Conservation (phyloP, 2,113 vertebrate species). For the Lagopus muta region DNA sequence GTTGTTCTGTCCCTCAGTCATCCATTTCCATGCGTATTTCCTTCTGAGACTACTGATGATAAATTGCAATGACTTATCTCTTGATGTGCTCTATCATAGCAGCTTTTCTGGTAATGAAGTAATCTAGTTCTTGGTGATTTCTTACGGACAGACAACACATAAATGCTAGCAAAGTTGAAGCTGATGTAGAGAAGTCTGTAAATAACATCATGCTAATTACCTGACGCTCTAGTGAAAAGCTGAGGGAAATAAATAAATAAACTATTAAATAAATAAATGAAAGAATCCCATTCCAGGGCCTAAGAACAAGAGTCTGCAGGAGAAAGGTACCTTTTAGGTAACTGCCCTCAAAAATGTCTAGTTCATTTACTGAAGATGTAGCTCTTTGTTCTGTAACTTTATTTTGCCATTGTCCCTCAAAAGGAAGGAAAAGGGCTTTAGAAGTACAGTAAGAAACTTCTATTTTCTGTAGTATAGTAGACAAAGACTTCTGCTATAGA, state of each 20-base stretch:
- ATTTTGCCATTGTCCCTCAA: slow-evolving; percentile 29
- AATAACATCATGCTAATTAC: slow-evolving; percentile 14
- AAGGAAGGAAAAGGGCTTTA: not conserved
- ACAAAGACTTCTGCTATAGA: not conserved
- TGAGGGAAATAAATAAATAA: not conserved
- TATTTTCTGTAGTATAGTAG: not conserved
- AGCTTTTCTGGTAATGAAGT: slow-evolving; percentile 5
- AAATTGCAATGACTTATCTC: not conserved
- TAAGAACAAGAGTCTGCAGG: not conserved
- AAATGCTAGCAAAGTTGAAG: slow-evolving; percentile 35
- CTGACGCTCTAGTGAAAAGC: not conserved
- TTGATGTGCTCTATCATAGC: not conserved
- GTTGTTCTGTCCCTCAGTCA: not conserved
- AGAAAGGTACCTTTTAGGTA: not conserved
- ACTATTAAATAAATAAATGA: not conserved
- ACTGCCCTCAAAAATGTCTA: not conserved
- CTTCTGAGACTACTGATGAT: not conserved
- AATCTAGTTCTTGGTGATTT: not conserved
- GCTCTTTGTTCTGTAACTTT: slow-evolving; percentile 58
- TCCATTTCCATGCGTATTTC: not conserved
- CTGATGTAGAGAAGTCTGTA: not conserved
- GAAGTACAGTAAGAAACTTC: not conserved
- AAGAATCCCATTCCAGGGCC: not conserved
- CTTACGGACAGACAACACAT: not conserved
- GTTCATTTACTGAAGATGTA: not conserved